Conservation (phyloP, 2,888 invertebrate genomes). For the Brachyptera putata region DNA sequence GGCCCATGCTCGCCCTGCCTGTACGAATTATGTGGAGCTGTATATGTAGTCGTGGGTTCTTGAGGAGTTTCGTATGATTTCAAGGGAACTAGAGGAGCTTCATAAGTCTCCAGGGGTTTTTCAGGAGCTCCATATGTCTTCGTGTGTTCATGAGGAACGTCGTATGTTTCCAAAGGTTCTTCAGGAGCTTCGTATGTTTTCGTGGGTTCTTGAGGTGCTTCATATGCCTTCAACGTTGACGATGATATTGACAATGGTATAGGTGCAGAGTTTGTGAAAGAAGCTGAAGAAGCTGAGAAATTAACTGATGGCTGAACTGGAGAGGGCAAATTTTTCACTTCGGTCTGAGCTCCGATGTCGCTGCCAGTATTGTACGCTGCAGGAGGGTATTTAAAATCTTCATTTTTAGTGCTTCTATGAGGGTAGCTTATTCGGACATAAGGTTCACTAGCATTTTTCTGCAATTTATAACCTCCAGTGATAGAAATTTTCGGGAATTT, state of each 20-base stretch:
- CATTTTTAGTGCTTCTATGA: not conserved
- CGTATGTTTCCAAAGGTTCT: not conserved
- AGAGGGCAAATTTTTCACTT: not conserved
- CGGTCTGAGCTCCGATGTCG: too few species aligned
- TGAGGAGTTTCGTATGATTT: not conserved
- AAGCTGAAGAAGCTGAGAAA: not conserved
- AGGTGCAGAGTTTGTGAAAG: not conserved
- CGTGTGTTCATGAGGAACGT: not conserved
- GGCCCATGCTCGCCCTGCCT: too few species aligned
- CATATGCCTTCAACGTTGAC: too few species aligned
- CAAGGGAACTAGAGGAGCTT: not conserved
- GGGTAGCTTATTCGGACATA: constrained; percentile 18
- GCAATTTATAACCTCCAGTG: constrained; percentile 15
- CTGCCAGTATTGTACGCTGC: too few species aligned
- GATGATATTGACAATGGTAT: not conserved
- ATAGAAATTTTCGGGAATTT: constrained; percentile 20
- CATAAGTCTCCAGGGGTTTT: constrained; percentile 2
- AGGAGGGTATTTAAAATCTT: too few species aligned
- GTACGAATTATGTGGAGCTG: not conserved
- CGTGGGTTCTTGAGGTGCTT: too few species aligned
- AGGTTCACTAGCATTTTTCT: constrained; percentile 11
- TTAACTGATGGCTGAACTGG: not conserved
- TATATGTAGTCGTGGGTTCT: not conserved
- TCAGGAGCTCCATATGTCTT: not conserved
- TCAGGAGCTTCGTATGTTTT: not conserved